Evolutionary conservation across 2,888 invertebrate species (phyloP), one percentile per base, ranked within the genome.

Genomic region (Julus scanicus): DNA sequence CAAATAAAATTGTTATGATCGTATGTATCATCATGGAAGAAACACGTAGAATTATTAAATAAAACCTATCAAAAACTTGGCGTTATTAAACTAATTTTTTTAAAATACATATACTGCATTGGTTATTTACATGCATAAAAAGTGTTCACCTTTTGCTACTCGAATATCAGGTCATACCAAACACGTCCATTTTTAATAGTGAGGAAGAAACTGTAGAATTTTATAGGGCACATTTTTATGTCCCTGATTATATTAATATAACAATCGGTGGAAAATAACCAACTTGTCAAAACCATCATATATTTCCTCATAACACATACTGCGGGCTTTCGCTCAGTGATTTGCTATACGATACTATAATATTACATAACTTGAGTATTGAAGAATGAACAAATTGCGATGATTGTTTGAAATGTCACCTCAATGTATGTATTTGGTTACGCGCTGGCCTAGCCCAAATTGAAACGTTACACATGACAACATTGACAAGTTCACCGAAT

Each of bases 381-480:
- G 57, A 63, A 63, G 57, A 63, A n/a, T 63, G 57, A n/a, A 63
- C 57, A 63, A n/a, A n/a, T 63, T n/a, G 57, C n/a, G 57, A n/a
- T 63, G 1, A n/a, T 17, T 5, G 17, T 63, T n/a, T 63, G n/a
- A 63, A 63, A 63, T 63, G 57, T 63, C 57, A 63, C 57, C 57
- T 63, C 57, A 63, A 6, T n/a, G 17, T n/a, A n/a, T n/a, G n/a
- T 63, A n/a, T n/a, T n/a, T n/a, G 57, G 57, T n/a, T n/a, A 63
- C 3, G 57, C 57, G n/a, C n/a, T 63, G 57, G n/a, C 17, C 57
- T 63, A 63, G 17, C 57, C 17, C 57, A n/a, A 63, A 63, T 63
- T 63, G 57, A 63, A 53, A 17, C 53, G 53, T 53, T 53, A 11
- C 53, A 53, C 53, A 53, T 53, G 53, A 53, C 53, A 53, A 53